Conservation (phyloP, 2,113 vertebrate species). For the Callipepla squamata region DNA sequence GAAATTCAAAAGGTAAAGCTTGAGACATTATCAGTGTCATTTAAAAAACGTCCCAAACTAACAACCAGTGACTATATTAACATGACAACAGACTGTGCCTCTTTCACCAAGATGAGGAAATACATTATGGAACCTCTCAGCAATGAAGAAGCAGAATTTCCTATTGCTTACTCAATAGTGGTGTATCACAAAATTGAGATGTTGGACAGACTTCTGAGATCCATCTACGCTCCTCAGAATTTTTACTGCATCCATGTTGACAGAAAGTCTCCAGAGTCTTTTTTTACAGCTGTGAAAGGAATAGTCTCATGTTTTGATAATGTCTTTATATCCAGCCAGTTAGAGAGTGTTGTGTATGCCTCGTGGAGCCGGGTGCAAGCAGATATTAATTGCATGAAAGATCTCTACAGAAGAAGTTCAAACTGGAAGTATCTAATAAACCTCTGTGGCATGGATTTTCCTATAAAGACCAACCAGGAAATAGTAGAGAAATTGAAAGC, state of each 20-base stretch:
- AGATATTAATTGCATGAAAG: constrained; percentile 93
- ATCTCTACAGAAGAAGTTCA: constrained; percentile 78
- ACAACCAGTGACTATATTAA: constrained; percentile 82
- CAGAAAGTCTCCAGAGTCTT: constrained; percentile 78
- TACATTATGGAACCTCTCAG: constrained; percentile 86
- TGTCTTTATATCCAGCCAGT: constrained; percentile 83
- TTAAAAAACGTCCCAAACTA: constrained; percentile 71
- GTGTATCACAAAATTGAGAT: constrained; percentile 91
- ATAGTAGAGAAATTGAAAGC: constrained; percentile 84
- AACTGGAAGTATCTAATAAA: constrained; percentile 93
- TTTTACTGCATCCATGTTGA: constrained; percentile 86
- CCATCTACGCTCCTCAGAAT: constrained; percentile 84
- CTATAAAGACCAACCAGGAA: constrained; percentile 92
- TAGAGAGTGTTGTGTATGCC: constrained; percentile 86
- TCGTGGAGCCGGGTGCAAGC: constrained; percentile 91
- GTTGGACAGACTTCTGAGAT: constrained; percentile 88
- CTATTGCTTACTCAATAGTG: constrained; percentile 90
- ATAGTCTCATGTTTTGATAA: constrained; percentile 89
- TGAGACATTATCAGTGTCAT: constrained; percentile 73
- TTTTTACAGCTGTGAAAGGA: constrained; percentile 75
- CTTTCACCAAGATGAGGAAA: constrained; percentile 82
- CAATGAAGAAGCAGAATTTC: constrained; percentile 86
- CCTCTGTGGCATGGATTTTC: constrained; percentile 93
- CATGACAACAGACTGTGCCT: constrained; percentile 80
- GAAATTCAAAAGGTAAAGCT: constrained; percentile 81